Percentiles rank a stretch among this genome's conserved stretches.
These are phyloP conservation scores for Eurois occulta DNA, from an alignment of 2,888 invertebrate species.

Conservation along the genomic window DNA sequence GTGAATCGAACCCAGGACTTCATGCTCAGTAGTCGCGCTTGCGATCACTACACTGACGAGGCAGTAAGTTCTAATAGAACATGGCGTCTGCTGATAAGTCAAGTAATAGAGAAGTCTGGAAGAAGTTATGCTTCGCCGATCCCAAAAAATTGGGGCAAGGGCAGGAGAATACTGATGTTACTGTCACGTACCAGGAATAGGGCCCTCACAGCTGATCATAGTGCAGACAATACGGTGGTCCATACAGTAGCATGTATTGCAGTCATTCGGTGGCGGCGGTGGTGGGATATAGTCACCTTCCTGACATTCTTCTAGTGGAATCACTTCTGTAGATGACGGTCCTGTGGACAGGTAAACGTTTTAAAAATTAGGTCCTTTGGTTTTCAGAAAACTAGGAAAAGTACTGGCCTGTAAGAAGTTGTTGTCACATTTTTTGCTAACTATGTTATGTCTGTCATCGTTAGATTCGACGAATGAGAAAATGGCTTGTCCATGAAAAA, in stretches of 20 bases:
- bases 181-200: slow-evolving; percentile 29
- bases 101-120: neutral
- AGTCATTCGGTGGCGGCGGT: slow-evolving; percentile 35
- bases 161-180: neutral
- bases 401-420: neutral
- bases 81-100: neutral
- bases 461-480: neutral
- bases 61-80: neutral
- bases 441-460: neutral
- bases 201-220: neutral
- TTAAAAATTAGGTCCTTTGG: neutral
- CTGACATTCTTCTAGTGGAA: slow-evolving; percentile 9
- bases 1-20: too few species aligned
- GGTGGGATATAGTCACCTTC: slow-evolving; percentile 20
- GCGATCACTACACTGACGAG: too few species aligned
- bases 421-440: neutral
- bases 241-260: slow-evolving; percentile 40
- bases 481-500: too few species aligned
- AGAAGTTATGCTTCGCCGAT: neutral
- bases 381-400: neutral
- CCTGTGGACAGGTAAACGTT: slow-evolving; percentile 15
- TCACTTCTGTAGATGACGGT: neutral
- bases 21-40: too few species aligned
- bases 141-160: neutral
- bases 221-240: slow-evolving; percentile 18